A percentile compares a stretch with the other conserved stretches of the same genome.
Conservation (phyloP, 37 sponge, comb jelly and placozoan species). For the Dysidea cf. avara region DNA sequence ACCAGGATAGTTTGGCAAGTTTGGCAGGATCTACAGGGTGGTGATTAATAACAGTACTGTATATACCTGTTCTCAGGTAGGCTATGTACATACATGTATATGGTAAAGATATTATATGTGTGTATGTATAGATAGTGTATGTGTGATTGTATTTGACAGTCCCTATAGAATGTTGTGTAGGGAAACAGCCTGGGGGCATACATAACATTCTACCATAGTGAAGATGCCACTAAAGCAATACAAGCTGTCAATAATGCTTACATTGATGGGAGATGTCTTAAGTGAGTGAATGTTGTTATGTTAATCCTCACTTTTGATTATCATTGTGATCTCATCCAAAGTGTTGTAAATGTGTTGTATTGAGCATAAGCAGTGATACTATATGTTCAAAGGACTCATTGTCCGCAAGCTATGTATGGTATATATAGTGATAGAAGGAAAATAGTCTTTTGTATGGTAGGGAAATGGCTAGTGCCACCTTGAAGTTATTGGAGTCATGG, state of each 20-base stretch:
- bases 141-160: neutral
- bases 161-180: neutral
- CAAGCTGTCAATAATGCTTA: conserved; percentile 81
- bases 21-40: conserved; percentile 84
- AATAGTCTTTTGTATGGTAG: no score
- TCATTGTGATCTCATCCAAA: no score
- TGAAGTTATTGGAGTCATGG: no score
- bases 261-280: no score
- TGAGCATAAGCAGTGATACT: neutral
- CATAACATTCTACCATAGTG: conserved; percentile 76
- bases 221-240: conserved; percentile 80
- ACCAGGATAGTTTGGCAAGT: conserved; percentile 90
- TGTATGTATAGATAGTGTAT: no score
- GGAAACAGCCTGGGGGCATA: no score
- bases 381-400: neutral
- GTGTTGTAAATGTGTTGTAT: neutral
- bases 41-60: conserved; percentile 86
- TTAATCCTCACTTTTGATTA: conserved; percentile 60
- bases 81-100: no score
- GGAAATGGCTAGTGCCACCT: no score
- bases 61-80: conserved; percentile 77
- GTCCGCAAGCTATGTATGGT: neutral
- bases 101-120: no score
- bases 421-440: neutral
- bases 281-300: no score